Evolutionary conservation across 2,888 invertebrate genomes (phyloP), one percentile per base, ranked within the genome.

Genomic region (Agonopterix subpropinquella): DNA sequence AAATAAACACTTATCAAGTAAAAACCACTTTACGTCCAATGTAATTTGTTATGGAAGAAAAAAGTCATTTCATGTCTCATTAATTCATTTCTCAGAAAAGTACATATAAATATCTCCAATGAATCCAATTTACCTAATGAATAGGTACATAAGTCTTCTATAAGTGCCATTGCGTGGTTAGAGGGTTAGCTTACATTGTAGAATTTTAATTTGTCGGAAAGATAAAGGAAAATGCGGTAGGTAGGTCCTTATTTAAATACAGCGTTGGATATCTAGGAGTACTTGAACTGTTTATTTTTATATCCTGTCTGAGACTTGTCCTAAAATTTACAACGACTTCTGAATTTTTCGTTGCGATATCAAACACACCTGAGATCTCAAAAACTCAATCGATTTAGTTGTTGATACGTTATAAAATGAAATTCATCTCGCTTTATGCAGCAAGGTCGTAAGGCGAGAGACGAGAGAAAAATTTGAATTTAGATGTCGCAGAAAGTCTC

Each of bases 401-500:
- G 73, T 67, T 62, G 59, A 67, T 62, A 70, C 63, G 70, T 71
- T 76, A 76, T 75, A 76, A 77, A 80, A 78, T 77, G 70, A 73
- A 80, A 76, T 80, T 79, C 74, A 77, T 81, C 73, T 75, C 61
- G 67, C 64, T 77, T 77, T 77, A 80, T 77, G 77, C 77, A 77
- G 73, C 28, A 60, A 64, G 68, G 72, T 74, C 73, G 77, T 74
- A 73, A 75, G 70, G 71, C 59, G 58, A 58, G 67, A 66, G 67
- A 61, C 57, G 69, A 65, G 68, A 68, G 70, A 80, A 80, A 83
- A 83, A 85, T 84, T 86, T 85, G 80, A 86, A 85, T 85, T 81
- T 81, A 81, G 80, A 82, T 80, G 80, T 81, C 73, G 69, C 75
- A 62, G 56, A 51, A 67, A 70, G 78, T 80, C 70, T 65, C 73